Evolutionary conservation across 2,113 vertebrate genomes (phyloP), one percentile per base, ranked within the genome.

Genomic region (Corydoras sp.): DNA sequence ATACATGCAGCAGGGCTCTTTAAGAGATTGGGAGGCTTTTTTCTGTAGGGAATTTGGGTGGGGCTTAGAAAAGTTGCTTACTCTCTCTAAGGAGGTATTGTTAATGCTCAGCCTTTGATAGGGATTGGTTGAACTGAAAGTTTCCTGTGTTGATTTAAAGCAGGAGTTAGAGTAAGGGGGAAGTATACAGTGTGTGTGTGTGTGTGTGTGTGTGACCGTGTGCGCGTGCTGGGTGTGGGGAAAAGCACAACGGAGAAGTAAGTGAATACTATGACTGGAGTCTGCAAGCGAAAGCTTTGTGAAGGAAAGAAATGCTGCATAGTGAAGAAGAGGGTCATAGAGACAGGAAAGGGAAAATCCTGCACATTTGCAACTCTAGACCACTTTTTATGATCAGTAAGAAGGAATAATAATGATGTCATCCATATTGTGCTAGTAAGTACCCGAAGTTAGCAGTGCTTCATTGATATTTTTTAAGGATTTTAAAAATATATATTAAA

Each of bases 61-160:
- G 75, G 69, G 74, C 71, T 66, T 62, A 49, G 7, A 58, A n/a
- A 77, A 56, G 64, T 56, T 35, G 73, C 61, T 62, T 14, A 15
- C 72, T 80, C 58, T 67, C 69, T 72, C 78, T 80, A 76, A 69
- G 69, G 77, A 69, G 71, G 29, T 14, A 58, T 71, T 56, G 53
- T 79, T 78, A 69, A 76, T 76, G 73, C 73, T 79, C 50, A 69
- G 72, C 68, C 12, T 12, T 15, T 68, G 30, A 9, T 63, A 66
- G 65, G 83, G 83, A 91, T 92, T 93, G 91, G 92, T 82, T 62
- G 72, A 24, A n/a, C 58, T 0, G 13, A 13, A 55, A 74, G 85
- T 81, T 92, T 93, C 91, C 91, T 92, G 91, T 92, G 89, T 92
- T 88, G 88, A 89, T 92, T 92, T 89, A 86, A 93, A 92, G 89